Percentiles rank a stretch among this genome's conserved stretches.
Conservation (phyloP, 2,113 vertebrate genomes). For the Crotalus tigris region DNA sequence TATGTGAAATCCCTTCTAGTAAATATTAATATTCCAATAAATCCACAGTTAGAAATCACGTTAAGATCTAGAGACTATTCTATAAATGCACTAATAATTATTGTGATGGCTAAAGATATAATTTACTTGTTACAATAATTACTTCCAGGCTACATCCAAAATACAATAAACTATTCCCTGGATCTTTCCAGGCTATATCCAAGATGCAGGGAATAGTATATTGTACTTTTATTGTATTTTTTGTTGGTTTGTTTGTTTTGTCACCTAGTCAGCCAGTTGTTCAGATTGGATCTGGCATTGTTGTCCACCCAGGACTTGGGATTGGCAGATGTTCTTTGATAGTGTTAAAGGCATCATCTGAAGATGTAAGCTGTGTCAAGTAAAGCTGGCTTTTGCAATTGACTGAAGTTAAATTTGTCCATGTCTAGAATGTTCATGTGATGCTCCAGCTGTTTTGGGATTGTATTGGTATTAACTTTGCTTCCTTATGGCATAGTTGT, state of each 20-base stretch:
- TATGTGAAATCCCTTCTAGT: not conserved
- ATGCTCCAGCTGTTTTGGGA: not conserved
- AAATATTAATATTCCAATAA: not conserved
- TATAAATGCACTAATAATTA: not conserved
- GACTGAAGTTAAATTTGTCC: not conserved
- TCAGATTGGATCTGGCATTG: not conserved
- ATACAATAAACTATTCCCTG: too few relatives aligned
- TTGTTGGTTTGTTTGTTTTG: not conserved
- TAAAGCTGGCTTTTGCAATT: not conserved
- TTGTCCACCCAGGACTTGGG: not conserved
- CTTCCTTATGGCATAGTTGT: not conserved
- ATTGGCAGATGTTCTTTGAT: not conserved
- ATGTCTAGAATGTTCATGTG: not conserved
- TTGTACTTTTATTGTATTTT: not conserved
- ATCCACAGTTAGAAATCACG: not conserved
- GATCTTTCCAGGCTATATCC: not conserved
- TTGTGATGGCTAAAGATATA: not conserved
- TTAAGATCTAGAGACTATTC: not conserved
- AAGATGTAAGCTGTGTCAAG: not conserved
- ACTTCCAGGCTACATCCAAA: too few relatives aligned
- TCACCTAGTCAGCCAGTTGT: not conserved
- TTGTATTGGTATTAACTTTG: not conserved
- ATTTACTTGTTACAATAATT: too few relatives aligned
- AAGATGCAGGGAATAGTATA: not conserved
- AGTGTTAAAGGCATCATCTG: not conserved